A percentile compares a stretch with the other conserved stretches of the same genome.
phyloP scores from a whole-genome alignment of 2,113 vertebrate species.

The Esox niger region DNA sequence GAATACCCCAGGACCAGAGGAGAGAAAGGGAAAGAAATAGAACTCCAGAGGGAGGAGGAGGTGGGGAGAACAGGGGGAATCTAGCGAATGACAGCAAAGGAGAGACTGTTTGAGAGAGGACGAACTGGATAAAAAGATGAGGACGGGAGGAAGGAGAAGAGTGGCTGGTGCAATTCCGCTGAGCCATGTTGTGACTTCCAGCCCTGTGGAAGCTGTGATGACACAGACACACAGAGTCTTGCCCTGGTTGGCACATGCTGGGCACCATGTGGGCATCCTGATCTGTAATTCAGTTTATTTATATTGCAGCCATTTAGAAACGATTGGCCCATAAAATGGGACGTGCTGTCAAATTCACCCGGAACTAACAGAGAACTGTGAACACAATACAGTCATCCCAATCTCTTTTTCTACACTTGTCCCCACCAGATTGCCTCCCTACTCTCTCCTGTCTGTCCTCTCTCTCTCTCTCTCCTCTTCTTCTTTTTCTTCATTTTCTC shows the following conservation, averaged over 20 bases:
- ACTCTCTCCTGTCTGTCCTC: background rate
- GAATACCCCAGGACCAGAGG: background rate
- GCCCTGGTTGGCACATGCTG: too few relatives aligned
- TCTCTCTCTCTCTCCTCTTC: background rate
- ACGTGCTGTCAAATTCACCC: too few relatives aligned
- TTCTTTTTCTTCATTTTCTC: too few relatives aligned
- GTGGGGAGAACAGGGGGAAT: background rate
- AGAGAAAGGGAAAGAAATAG: constrained; percentile 22
- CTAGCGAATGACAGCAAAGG: constrained; percentile 12
- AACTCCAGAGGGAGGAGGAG: background rate
- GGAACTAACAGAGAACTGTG: too few relatives aligned
- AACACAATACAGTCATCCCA: too few relatives aligned
- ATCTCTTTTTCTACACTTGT: background rate
- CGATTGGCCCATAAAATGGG: too few relatives aligned
- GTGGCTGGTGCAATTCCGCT: background rate
- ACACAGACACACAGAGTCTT: too few relatives aligned
- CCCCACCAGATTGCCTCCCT: background rate
- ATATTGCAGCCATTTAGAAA: too few relatives aligned
- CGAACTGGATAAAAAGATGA: background rate
- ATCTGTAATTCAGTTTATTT: too few relatives aligned
- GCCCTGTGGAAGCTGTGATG: too few relatives aligned
- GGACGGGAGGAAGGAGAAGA: constrained; percentile 8
- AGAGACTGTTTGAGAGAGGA: background rate
- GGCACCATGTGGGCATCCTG: too few relatives aligned
- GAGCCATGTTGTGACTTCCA: too few relatives aligned